Conservation (phyloP, 2,888 invertebrate genomes). For the Lepeophtheirus nordmannii region DNA sequence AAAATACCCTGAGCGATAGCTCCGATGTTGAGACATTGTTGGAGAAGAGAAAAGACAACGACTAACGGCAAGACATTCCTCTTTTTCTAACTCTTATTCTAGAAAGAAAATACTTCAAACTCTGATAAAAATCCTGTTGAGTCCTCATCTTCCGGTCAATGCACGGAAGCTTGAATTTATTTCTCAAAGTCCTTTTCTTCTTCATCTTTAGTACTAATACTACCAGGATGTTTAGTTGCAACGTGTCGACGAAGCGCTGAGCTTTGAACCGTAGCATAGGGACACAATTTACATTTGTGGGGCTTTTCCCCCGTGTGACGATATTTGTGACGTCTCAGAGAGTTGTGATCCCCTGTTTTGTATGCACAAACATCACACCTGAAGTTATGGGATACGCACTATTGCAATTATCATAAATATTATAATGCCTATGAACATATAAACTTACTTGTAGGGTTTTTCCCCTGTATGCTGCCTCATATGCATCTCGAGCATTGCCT, state of each 20-base stretch:
- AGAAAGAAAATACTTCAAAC: too few relatives aligned
- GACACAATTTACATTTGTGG: conserved; percentile 62
- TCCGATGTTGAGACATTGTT: too few relatives aligned
- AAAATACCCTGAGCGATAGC: too few relatives aligned
- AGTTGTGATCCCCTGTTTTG: conserved; percentile 60
- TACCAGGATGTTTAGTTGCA: conserved; percentile 53
- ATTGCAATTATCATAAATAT: neutral
- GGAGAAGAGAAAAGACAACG: too few relatives aligned
- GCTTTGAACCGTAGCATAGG: conserved; percentile 63
- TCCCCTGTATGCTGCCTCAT: conserved; percentile 56
- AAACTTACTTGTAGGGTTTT: conserved; percentile 47
- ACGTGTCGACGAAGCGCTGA: conserved; percentile 60
- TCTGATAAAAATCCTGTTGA: too few relatives aligned
- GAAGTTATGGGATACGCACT: neutral
- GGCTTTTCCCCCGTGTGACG: conserved; percentile 55
- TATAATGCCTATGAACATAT: neutral
- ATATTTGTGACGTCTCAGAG: conserved; percentile 59
- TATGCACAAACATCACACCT: conserved; percentile 53
- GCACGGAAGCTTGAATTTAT: too few relatives aligned
- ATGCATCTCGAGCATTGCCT: conserved; percentile 49
- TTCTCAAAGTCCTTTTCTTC: conserved; percentile 20
- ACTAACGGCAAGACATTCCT: too few relatives aligned
- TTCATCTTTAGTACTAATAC: conserved; percentile 34
- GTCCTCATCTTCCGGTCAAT: too few relatives aligned
- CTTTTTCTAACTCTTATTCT: too few relatives aligned